Evolutionary conservation across 2,888 invertebrate genomes (phyloP).

Genomic region (Amiota mariae): DNA sequence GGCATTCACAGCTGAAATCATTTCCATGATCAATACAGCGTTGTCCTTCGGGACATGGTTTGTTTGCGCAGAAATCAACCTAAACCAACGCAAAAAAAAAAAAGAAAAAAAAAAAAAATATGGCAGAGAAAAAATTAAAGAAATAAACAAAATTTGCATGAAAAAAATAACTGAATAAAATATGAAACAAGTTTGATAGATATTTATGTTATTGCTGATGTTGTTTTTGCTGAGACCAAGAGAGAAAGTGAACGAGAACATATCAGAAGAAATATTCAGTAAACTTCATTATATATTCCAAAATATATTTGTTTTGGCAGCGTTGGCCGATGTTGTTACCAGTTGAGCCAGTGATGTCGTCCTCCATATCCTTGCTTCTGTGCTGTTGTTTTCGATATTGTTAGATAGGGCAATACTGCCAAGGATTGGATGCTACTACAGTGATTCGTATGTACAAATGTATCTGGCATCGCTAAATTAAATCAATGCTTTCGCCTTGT

Average conservation of each 20-base stretch:
- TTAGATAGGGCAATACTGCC: not conserved
- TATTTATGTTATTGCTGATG: not conserved
- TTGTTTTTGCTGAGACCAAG: constrained; percentile 4
- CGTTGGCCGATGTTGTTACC: not conserved
- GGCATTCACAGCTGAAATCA: constrained; percentile 84
- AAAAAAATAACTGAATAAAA: constrained; percentile 21
- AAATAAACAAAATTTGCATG: constrained; percentile 31
- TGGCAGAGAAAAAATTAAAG: constrained; percentile 11
- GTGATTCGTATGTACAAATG: not conserved
- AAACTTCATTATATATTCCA: constrained; percentile 62
- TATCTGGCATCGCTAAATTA: not conserved
- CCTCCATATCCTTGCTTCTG: too few species aligned
- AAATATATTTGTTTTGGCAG: constrained; percentile 47
- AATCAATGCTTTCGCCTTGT: constrained; percentile 5
- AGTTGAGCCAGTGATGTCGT: too few species aligned
- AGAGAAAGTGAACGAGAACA: constrained; percentile 33
- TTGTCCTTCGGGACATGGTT: constrained; percentile 80
- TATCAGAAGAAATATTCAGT: constrained; percentile 14
- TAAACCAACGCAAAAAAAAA: constrained; percentile 59
- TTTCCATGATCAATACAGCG: constrained; percentile 84
- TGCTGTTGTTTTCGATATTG: too few species aligned
- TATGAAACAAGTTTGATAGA: constrained; percentile 16
- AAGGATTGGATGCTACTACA: not conserved
- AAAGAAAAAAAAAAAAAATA: constrained; percentile 27
- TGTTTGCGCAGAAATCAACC: constrained; percentile 82